Evolutionary conservation across 2,797 vertebrate species (phyloP), one percentile per base, ranked within the genome.

Genomic region (Margarornis squamiger): DNA sequence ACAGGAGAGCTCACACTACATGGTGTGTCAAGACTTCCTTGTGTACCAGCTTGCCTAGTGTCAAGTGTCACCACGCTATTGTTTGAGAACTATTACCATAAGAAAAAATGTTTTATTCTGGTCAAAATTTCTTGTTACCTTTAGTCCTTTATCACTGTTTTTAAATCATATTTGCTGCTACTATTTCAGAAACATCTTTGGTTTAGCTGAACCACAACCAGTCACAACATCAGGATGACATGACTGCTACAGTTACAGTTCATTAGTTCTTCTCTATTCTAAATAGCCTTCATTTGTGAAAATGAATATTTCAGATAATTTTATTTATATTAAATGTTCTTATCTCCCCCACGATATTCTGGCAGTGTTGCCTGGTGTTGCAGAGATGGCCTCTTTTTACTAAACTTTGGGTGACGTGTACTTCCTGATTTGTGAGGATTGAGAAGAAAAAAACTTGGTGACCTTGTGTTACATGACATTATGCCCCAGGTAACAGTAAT

Each of bases 21-120:
- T 0, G 0, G 2, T 0, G 0, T 32, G 8, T 45, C 30, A 66
- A 63, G 27, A 1, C 2, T 54, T 32, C n/a, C 58, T 38, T 19
- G 5, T 32, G 27, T 46, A 51, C 10, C 34, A 82, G 19, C 8
- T 91, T 59, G 21, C 12, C 3, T 6, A 1, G 9, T 26, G 62
- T n/a, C 52, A 81, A 24, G 24, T 61, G 29, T 45, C 1, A 0
- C 20, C 36, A 65, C 12, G 4, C 4, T 22, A 15, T 5, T 45
- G 21, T 62, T 72, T 3, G 2, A 58, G 61, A 84, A 45, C 8
- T 18, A 16, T 3, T 62, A 8, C 13, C 1, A 0, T 6, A 41
- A 19, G 51, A 84, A 55, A 82, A 2, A 2, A 46, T 8, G 6
- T 4, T 79, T 77, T 78, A 34, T 12, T 59, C 20, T 11, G 52